Evolutionary conservation across 2,113 vertebrate genomes (phyloP), one percentile per base, ranked within the genome.

Genomic region (Pelodiscus sinensis): DNA sequence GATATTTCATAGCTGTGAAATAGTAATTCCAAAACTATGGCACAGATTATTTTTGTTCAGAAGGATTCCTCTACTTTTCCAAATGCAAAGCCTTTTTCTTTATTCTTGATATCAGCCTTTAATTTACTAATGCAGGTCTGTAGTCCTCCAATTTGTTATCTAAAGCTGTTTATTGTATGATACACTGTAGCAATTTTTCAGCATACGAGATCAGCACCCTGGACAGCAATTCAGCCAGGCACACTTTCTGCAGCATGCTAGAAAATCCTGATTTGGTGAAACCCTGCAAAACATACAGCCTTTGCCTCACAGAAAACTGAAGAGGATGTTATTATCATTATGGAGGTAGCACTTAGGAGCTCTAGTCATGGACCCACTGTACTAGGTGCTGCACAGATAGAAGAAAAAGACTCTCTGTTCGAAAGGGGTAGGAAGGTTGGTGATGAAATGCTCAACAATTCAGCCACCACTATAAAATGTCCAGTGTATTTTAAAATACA

Each of bases 161-260:
- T 65, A 35, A 57, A 85, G 57, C 18, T 90, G 62, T 88, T 95
- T 65, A 86, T 62, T 84, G 9, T 92, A 51, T 50, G 19, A 80
- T 3, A 44, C 21, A 54, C 31, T 52, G 55, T 22, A 89, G 55
- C n/a, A 55, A 71, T 88, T 93, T 92, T 83, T 90, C 79, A 96
- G 78, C 60, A 82, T 58, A 82, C 35, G n/a, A 65, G 88, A 89
- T 89, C 92, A 94, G 94, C 18, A 92, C 86, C 79, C 19, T 9
- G 15, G 94, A 89, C 51, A 92, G 94, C 35, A 86, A 57, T 52
- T 86, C 79, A 57, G 58, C 14, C 38, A 90, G 54, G 88, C 3
- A 79, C 88, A 52, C 27, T 82, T 92, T 65, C 90, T 91, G 18
- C 44, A 82, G 84, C 88, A 60, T 92, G 60, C 73, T 71, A 38